phyloP scores from a whole-genome alignment of 2,797 vertebrate species.

The Huso huso region DNA sequence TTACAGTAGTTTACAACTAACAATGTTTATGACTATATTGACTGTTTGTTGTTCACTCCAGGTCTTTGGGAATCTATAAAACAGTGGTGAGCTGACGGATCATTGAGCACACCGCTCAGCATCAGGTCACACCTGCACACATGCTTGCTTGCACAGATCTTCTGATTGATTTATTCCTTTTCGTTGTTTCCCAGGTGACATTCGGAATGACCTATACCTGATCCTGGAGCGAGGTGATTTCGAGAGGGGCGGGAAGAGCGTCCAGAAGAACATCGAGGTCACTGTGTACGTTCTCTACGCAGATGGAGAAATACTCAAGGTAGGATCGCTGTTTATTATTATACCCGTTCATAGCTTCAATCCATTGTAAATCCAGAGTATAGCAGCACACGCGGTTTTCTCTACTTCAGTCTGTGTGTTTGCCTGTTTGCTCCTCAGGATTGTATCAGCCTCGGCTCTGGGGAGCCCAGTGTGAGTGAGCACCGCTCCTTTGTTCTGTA shows the following conservation, averaged over 20 bases:
- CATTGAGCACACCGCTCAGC: no score
- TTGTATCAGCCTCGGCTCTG: constrained; percentile 84
- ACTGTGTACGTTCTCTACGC: constrained; percentile 95
- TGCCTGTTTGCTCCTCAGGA: neutral
- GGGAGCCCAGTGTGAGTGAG: constrained; percentile 80
- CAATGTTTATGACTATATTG: no score
- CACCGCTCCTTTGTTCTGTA: constrained; percentile 96
- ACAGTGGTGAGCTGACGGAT: no score
- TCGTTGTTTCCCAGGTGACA: constrained; percentile 67
- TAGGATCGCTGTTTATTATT: constrained; percentile 35
- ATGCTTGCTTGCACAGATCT: no score
- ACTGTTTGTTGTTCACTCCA: no score
- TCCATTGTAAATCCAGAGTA: no score
- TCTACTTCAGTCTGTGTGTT: neutral
- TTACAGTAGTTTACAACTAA: constrained; percentile 53
- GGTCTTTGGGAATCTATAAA: no score
- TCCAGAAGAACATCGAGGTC: constrained; percentile 98
- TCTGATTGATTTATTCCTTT: neutral
- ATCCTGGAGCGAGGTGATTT: constrained; percentile 93
- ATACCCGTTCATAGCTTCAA: no score
- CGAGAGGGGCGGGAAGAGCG: constrained; percentile 93
- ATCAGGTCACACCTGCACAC: no score
- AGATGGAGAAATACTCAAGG: constrained; percentile 92
- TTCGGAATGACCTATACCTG: constrained; percentile 91
- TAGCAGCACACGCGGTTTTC: no score